These are phyloP conservation scores for Polymixis lichenea DNA, from an alignment of 2,888 invertebrate genomes.

Conservation along the genomic window DNA sequence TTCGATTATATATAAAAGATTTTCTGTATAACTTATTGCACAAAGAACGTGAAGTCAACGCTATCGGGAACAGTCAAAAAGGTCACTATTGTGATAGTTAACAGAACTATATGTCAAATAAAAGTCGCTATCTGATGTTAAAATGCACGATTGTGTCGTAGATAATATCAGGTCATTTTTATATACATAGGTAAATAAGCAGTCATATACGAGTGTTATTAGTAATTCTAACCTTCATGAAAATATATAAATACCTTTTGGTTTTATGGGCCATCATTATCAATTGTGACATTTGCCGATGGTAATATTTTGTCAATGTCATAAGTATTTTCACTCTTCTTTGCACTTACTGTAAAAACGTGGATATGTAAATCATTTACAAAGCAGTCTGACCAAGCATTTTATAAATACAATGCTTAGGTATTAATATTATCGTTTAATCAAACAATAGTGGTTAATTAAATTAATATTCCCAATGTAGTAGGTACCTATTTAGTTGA, in stretches of 20 bases:
- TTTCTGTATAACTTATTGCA: slow-evolving; percentile 20
- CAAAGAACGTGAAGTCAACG: slow-evolving; percentile 30
- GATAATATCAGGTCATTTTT: slow-evolving; percentile 58
- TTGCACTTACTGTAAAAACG: background rate
- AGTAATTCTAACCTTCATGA: slow-evolving; percentile 32
- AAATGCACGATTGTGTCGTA: slow-evolving; percentile 52
- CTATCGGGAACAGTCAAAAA: slow-evolving; percentile 47
- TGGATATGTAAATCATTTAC: background rate
- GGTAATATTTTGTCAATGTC: slow-evolving; percentile 39
- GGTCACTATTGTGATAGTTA: slow-evolving; percentile 51
- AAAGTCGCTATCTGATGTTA: slow-evolving; percentile 60
- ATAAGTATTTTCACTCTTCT: slow-evolving; percentile 4
- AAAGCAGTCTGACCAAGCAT: background rate
- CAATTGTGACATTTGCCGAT: slow-evolving; percentile 32
- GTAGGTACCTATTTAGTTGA: slow-evolving; percentile 8
- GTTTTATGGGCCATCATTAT: slow-evolving; percentile 48
- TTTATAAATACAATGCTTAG: slow-evolving; percentile 12
- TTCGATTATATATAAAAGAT: slow-evolving; percentile 8
- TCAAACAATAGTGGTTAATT: slow-evolving; percentile 11
- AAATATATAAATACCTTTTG: slow-evolving; percentile 36
- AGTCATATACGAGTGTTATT: slow-evolving; percentile 15
- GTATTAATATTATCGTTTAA: background rate
- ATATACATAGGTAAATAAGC: slow-evolving; percentile 38
- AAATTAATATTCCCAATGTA: slow-evolving; percentile 14
- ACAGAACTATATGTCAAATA: slow-evolving; percentile 54